Evolutionary conservation across 1,140 invertebrate species (phyloP).

Genomic region (Saccostrea echinata): DNA sequence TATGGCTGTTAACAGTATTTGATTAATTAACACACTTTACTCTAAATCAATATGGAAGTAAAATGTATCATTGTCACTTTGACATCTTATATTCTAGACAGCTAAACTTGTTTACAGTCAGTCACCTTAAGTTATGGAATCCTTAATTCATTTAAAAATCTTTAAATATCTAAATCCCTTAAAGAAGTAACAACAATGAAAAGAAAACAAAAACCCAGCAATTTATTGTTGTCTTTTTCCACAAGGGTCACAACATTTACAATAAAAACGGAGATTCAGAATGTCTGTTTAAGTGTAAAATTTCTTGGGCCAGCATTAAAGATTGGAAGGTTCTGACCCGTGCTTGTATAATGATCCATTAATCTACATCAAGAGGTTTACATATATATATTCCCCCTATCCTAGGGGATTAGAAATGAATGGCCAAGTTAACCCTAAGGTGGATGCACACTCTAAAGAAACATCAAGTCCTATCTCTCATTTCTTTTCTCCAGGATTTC

Average conservation of each 20-base stretch:
- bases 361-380: constrained; percentile 2
- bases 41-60: neutral
- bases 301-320: neutral
- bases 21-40: too few species aligned
- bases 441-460: neutral
- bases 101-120: neutral
- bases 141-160: neutral
- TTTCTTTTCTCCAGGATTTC: neutral
- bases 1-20: too few species aligned
- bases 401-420: constrained; percentile 23
- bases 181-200: neutral
- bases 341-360: neutral
- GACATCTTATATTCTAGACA: neutral
- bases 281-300: constrained; percentile 1
- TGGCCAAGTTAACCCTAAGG: neutral
- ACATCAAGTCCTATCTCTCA: neutral
- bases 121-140: too few species aligned
- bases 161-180: neutral
- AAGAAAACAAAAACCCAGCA: neutral
- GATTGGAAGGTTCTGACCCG: neutral
- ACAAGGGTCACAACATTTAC: neutral
- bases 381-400: neutral
- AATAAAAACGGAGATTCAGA: neutral
- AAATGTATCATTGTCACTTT: neutral
- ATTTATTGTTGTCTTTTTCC: constrained; percentile 1